Evolutionary conservation across 1,140 invertebrate species (phyloP).

Genomic region (Oryctes rhinoceros): DNA sequence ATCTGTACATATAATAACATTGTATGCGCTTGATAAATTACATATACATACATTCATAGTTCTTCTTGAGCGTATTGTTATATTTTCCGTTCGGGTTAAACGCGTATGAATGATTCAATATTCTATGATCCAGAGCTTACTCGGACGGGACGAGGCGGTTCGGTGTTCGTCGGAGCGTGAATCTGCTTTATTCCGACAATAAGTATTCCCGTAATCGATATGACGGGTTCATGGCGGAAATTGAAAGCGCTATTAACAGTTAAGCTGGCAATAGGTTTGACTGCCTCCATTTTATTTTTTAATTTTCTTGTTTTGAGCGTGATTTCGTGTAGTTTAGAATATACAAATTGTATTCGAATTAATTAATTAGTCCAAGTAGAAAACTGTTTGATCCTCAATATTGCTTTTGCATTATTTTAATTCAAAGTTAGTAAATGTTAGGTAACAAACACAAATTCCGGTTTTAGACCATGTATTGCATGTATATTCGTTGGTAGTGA

Average conservation of each 20-base stretch:
- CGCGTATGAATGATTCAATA: constrained; percentile 1
- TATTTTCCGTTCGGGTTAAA: neutral
- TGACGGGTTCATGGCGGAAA: neutral
- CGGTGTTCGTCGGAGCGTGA: neutral
- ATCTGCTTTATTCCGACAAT: constrained; percentile 4
- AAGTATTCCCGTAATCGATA: constrained; percentile 19
- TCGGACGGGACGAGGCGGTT: neutral
- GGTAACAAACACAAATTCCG: too few species aligned
- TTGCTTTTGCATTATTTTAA: too few species aligned
- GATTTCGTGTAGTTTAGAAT: neutral
- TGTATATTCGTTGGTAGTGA: too few species aligned
- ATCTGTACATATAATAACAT: too few species aligned
- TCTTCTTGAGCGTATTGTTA: neutral
- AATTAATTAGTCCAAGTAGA: too few species aligned
- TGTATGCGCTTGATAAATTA: too few species aligned
- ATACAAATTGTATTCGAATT: too few species aligned
- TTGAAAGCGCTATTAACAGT: constrained; percentile 25
- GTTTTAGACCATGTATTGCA: too few species aligned
- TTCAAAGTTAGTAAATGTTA: too few species aligned
- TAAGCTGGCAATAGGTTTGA: neutral
- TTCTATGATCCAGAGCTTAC: neutral
- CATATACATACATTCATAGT: neutral
- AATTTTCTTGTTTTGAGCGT: neutral
- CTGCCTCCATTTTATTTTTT: neutral
- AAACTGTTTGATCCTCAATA: too few species aligned